phyloP scores from a whole-genome alignment of 2,888 invertebrate genomes.

The Lasioglossum vierecki region DNA sequence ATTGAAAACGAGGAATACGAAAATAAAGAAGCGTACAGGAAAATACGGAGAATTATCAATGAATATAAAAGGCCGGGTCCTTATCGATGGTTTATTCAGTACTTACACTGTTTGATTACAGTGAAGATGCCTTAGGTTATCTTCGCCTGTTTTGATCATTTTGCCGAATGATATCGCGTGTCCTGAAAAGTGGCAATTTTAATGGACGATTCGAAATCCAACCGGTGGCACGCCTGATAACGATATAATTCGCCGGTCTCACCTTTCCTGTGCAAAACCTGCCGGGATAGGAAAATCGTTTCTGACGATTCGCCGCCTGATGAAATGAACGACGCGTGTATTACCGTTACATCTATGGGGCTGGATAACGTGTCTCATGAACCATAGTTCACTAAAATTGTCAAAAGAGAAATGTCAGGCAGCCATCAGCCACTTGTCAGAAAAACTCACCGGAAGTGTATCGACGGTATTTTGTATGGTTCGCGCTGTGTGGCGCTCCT shows the following conservation, averaged over 20 bases:
- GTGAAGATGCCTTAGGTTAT: conserved; percentile 63
- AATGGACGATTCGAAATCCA: conserved; percentile 69
- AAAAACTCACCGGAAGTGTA: conserved; percentile 57
- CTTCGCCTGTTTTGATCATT: conserved; percentile 71
- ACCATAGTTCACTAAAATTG: conserved; percentile 41
- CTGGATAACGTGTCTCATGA: conserved; percentile 33
- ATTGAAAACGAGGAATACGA: not conserved
- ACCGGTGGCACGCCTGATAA: conserved; percentile 69
- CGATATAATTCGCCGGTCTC: conserved; percentile 42
- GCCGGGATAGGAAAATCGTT: conserved; percentile 28
- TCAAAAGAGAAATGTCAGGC: conserved; percentile 67
- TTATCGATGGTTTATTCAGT: not conserved
- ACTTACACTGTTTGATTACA: conserved; percentile 73
- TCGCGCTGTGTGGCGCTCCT: conserved; percentile 43
- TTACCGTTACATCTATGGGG: conserved; percentile 40
- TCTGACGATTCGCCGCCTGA: conserved; percentile 9
- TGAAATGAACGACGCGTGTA: conserved; percentile 22
- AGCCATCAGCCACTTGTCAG: conserved; percentile 68
- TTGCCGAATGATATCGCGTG: conserved; percentile 49
- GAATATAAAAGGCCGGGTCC: not conserved
- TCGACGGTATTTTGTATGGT: conserved; percentile 10
- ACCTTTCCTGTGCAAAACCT: conserved; percentile 67
- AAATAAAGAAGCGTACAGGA: not conserved
- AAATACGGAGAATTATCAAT: conserved; percentile 11
- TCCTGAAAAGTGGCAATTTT: conserved; percentile 54